Conservation (phyloP, 2,888 invertebrate species). For the Microctonus hyperodae region DNA sequence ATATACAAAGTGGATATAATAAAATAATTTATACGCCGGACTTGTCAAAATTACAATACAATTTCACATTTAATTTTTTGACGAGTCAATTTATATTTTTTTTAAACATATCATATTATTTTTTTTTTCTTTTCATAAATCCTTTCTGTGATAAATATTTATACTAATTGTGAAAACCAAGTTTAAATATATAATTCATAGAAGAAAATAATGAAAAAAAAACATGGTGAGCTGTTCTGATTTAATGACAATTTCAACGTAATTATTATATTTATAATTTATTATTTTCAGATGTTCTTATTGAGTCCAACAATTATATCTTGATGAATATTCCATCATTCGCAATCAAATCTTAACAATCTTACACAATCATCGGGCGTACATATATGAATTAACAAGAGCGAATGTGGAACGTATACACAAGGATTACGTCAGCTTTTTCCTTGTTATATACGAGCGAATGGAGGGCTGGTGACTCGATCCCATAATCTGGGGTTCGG, state of each 20-base stretch:
- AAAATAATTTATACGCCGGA: neutral
- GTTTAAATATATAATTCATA: too few relatives aligned
- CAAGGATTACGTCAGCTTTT: constrained; percentile 26
- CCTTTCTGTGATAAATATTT: too few relatives aligned
- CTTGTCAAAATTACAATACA: neutral
- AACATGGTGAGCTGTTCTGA: too few relatives aligned
- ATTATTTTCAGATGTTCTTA: neutral
- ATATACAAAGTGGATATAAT: neutral
- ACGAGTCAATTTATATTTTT: neutral
- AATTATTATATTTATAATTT: too few relatives aligned
- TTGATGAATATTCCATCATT: neutral
- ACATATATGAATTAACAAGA: neutral
- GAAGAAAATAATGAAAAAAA: too few relatives aligned
- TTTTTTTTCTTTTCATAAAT: too few relatives aligned
- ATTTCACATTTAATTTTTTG: neutral
- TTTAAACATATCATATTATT: too few relatives aligned
- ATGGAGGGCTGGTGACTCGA: constrained; percentile 6
- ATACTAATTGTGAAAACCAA: too few relatives aligned
- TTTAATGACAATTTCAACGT: too few relatives aligned
- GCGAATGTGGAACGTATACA: constrained; percentile 21
- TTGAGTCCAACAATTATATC: neutral
- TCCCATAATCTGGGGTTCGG: constrained; percentile 20
- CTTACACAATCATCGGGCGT: constrained; percentile 23
- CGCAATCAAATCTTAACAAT: neutral
- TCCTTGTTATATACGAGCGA: neutral